phyloP scores from a whole-genome alignment of 2,113 vertebrate genomes.

The Tilapia sparmanii region DNA sequence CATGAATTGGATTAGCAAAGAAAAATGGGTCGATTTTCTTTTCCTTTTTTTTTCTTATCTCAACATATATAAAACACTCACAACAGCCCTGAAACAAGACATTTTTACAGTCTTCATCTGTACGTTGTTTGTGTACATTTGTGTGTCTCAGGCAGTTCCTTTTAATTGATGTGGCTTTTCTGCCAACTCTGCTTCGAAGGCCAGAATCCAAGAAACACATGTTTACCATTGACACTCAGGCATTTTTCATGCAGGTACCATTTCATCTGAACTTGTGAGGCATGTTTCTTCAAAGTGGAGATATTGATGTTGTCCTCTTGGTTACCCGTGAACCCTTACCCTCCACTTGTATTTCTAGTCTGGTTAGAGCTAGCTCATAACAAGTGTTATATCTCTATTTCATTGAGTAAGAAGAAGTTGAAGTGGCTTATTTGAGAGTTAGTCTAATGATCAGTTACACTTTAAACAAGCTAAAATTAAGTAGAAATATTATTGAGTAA shows the following conservation, averaged over 20 bases:
- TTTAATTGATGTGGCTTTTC: neutral
- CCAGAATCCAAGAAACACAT: neutral
- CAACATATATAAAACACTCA: neutral
- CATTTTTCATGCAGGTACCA: neutral
- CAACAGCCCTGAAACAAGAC: neutral
- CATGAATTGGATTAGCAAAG: neutral
- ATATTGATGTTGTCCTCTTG: neutral
- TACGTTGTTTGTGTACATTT: neutral
- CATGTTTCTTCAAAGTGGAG: neutral
- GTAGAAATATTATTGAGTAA: neutral
- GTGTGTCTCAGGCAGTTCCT: neutral
- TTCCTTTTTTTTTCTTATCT: neutral
- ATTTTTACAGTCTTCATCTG: neutral
- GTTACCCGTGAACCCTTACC: neutral
- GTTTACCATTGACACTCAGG: neutral
- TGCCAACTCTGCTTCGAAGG: neutral
- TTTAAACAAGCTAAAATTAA: neutral
- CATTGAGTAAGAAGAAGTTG: neutral
- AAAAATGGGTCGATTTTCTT: neutral
- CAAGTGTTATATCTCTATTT: neutral
- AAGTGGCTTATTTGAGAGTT: neutral
- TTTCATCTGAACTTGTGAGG: neutral
- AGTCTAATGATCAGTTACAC: neutral
- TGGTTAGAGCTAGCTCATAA: neutral
- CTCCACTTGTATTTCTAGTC: neutral